These are phyloP conservation scores for Drosophila ustulata DNA, from an alignment of 2,888 invertebrate species.

Conservation along the genomic window DNA sequence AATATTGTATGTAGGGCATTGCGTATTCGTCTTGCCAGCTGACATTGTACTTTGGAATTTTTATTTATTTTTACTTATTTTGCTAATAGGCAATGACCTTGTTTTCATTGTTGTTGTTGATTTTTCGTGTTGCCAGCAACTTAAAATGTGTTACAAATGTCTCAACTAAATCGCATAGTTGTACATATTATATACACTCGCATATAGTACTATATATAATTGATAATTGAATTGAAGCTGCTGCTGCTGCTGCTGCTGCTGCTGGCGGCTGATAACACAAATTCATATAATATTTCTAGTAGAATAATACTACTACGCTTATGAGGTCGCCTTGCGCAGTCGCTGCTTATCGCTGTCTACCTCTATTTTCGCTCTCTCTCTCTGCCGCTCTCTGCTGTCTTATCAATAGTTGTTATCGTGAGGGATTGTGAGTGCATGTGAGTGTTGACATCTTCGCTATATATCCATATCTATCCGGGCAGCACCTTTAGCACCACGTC, in stretches of 20 bases:
- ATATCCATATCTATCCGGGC: slow-evolving; percentile 55
- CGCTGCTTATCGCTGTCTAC: slow-evolving; percentile 28
- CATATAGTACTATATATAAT: slow-evolving; percentile 17
- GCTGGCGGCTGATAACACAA: slow-evolving; percentile 35
- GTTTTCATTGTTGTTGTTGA: slow-evolving; percentile 40
- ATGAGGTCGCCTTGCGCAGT: slow-evolving; percentile 24
- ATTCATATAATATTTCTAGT: not conserved
- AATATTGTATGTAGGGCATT: slow-evolving; percentile 22
- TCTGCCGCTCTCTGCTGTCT: slow-evolving; percentile 2
- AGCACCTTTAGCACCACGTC: slow-evolving; percentile 62
- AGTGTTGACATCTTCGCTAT: not conserved
- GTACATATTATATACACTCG: slow-evolving; percentile 12
- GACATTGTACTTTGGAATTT: slow-evolving; percentile 39
- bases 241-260: not conserved
- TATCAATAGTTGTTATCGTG: slow-evolving; percentile 39
- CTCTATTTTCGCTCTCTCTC: slow-evolving; percentile 7
- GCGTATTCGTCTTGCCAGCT: slow-evolving; percentile 14
- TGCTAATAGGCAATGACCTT: slow-evolving; percentile 68
- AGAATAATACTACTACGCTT: slow-evolving; percentile 9
- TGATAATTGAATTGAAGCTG: slow-evolving; percentile 48
- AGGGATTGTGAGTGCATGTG: no score
- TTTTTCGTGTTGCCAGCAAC: slow-evolving; percentile 29
- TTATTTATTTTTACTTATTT: slow-evolving; percentile 45
- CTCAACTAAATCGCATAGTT: slow-evolving; percentile 29
- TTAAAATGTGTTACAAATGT: slow-evolving; percentile 53